Conservation (phyloP, 1,140 invertebrate genomes). For the Papilio polyxenes region DNA sequence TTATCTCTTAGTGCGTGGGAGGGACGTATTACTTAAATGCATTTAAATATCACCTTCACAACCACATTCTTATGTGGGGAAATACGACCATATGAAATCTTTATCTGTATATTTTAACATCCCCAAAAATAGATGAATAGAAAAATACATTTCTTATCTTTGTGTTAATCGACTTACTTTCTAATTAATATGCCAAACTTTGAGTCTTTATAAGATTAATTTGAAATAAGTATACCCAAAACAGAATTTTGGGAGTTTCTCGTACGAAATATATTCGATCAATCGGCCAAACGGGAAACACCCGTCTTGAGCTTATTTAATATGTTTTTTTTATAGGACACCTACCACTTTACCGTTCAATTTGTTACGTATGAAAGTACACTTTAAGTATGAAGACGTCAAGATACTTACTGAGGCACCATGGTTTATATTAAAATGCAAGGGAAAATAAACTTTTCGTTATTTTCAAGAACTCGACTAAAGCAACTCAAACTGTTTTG, state of each 20-base stretch:
- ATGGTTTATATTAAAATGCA: not conserved
- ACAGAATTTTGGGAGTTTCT: not conserved
- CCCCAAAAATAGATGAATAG: not conserved
- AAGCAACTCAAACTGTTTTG: slow-evolving; percentile 9
- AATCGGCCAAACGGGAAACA: too few relatives aligned
- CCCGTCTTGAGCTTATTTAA: too few relatives aligned
- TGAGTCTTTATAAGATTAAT: not conserved
- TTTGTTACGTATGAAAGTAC: not conserved
- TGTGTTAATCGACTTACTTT: not conserved
- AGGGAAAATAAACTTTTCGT: not conserved
- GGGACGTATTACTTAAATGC: not conserved
- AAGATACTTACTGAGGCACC: not conserved
- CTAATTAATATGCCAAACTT: not conserved
- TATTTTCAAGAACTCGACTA: not conserved
- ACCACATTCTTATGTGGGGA: slow-evolving; percentile 11
- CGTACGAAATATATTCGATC: too few relatives aligned
- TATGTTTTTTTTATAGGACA: not conserved
- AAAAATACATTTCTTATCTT: not conserved
- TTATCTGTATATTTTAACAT: not conserved
- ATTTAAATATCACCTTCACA: slow-evolving; percentile 11
- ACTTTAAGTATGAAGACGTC: not conserved
- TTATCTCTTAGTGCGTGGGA: slow-evolving; percentile 7
- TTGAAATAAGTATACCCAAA: not conserved
- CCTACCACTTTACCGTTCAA: not conserved
- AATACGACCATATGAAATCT: slow-evolving; percentile 1